A percentile compares a stretch with the other conserved stretches of the same genome.
These are phyloP conservation scores for Sipunculus nudus DNA, from an alignment of 2,888 invertebrate genomes.

Conservation along the genomic window DNA sequence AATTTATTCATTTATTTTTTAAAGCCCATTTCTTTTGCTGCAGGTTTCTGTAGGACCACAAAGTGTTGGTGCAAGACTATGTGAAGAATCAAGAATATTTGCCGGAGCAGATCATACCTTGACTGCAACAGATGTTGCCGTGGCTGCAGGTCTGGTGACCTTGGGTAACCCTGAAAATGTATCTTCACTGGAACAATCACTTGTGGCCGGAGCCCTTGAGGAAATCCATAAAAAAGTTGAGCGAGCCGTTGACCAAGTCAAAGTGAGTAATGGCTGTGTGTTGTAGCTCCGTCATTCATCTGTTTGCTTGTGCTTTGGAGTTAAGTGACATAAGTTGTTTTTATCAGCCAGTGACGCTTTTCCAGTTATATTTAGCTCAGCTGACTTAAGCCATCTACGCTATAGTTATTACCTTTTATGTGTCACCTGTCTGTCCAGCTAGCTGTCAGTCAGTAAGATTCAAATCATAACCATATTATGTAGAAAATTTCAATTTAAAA, in stretches of 20 bases:
- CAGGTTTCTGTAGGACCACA: constrained; percentile 50
- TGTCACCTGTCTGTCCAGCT: too few species aligned
- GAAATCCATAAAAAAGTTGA: constrained; percentile 48
- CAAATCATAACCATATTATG: too few species aligned
- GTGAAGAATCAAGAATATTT: constrained; percentile 50
- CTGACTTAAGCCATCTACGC: too few species aligned
- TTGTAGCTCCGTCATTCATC: too few species aligned
- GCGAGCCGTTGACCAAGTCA: constrained; percentile 51
- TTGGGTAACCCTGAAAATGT: constrained; percentile 43
- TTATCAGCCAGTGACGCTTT: too few species aligned
- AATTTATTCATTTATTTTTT: too few species aligned
- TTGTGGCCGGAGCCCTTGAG: constrained; percentile 39
- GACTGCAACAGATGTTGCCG: constrained; percentile 60
- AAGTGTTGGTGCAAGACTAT: constrained; percentile 57
- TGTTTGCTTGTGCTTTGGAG: too few species aligned
- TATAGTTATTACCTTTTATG: too few species aligned
- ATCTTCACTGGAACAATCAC: constrained; percentile 27
- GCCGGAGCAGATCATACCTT: constrained; percentile 39
- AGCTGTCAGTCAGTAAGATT: too few species aligned
- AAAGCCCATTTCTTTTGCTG: neutral
- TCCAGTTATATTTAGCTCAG: too few species aligned
- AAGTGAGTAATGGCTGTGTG: constrained; percentile 26
- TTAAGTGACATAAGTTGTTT: too few species aligned
- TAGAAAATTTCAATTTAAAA: too few species aligned
- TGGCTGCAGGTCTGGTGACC: constrained; percentile 47